phyloP scores from a whole-genome alignment of 2,113 vertebrate species.

The Malurus cyaneus region DNA sequence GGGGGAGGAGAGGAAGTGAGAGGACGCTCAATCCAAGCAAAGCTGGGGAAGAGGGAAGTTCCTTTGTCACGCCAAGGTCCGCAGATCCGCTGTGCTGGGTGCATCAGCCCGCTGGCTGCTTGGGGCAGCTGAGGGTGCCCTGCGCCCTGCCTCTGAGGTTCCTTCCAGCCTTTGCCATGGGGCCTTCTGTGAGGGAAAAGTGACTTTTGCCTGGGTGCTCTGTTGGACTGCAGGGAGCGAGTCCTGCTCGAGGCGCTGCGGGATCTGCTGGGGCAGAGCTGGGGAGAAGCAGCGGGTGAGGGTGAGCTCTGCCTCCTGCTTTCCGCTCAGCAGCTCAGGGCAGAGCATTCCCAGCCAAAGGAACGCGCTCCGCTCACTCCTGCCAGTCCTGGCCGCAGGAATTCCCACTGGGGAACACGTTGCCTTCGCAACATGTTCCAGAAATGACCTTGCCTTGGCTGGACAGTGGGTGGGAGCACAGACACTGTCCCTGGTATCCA shows the following conservation, averaged over 20 bases:
- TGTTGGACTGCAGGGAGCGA: accelerated
- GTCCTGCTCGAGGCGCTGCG: not conserved
- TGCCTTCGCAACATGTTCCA: not conserved
- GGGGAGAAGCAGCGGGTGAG: not conserved
- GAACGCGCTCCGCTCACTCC: not conserved
- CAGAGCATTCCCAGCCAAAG: not conserved
- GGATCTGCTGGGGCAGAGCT: not conserved
- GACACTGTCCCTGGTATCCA: accelerated
- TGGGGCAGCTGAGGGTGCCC: not conserved
- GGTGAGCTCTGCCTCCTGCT: not conserved
- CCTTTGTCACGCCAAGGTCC: not conserved
- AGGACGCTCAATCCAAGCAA: not conserved
- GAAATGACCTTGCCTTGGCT: not conserved
- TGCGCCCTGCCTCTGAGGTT: not conserved
- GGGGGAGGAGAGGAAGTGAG: not conserved
- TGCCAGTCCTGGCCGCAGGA: not conserved
- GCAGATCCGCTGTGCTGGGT: slow-evolving; percentile 26
- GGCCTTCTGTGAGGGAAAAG: not conserved
- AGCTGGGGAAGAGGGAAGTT: not conserved
- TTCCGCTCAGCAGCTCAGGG: not conserved
- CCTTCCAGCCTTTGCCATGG: not conserved
- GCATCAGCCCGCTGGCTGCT: not conserved
- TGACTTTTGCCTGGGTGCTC: not conserved
- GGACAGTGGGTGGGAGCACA: not conserved
- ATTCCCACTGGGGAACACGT: not conserved